phyloP scores from a whole-genome alignment of 1,140 invertebrate genomes.

The Colletes latitarsis region DNA sequence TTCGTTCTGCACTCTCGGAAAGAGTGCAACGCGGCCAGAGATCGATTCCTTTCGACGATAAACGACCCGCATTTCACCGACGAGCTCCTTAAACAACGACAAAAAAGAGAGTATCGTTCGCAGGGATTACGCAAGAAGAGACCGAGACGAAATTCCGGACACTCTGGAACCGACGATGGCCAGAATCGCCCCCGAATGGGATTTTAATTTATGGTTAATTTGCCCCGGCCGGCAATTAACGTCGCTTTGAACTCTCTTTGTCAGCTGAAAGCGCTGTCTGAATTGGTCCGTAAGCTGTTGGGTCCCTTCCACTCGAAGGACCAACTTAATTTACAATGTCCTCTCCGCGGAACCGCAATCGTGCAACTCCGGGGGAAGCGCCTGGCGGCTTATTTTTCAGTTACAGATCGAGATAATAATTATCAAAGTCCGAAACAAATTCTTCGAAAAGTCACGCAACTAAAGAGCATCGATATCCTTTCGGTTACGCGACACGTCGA shows the following conservation, averaged over 20 bases:
- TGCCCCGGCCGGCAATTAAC: constrained; percentile 10
- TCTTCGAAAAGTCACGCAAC: too few species aligned
- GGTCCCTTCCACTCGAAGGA: neutral
- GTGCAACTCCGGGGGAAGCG: too few species aligned
- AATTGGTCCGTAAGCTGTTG: neutral
- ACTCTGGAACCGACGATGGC: too few species aligned
- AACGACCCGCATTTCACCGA: constrained; percentile 1
- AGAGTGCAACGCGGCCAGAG: neutral
- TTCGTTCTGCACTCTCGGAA: neutral
- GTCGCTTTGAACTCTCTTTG: constrained; percentile 12
- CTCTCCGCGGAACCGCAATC: neutral
- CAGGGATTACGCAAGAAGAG: neutral
- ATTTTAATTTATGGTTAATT: constrained; percentile 4
- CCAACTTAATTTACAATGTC: neutral
- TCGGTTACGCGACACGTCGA: too few species aligned
- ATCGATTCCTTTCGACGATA: constrained; percentile 35
- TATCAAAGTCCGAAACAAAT: too few species aligned
- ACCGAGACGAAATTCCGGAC: too few species aligned
- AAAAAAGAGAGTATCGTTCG: neutral
- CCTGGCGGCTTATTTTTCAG: too few species aligned
- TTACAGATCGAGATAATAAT: too few species aligned
- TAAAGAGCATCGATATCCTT: too few species aligned
- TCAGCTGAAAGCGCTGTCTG: neutral
- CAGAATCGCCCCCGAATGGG: neutral
- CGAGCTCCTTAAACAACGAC: too few species aligned